Evolutionary conservation across 2,888 invertebrate genomes (phyloP).

Genomic region (Conchocele bisecta): DNA sequence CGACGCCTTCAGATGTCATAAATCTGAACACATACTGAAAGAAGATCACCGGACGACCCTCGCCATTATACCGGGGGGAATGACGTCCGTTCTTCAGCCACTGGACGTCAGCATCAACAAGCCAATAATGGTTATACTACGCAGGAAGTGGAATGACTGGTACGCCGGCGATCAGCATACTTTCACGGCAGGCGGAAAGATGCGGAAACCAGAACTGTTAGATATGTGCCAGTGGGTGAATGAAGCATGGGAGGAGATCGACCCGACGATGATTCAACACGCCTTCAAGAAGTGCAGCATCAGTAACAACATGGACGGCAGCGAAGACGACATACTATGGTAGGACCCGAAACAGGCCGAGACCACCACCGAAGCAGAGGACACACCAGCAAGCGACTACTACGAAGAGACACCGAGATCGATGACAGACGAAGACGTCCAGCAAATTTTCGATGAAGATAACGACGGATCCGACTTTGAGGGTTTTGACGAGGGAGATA

Average conservation of each 20-base stretch:
- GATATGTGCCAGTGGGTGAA: slow-evolving; percentile 15
- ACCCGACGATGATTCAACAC: background rate
- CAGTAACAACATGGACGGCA: slow-evolving; percentile 22
- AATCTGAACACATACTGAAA: background rate
- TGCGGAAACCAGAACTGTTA: slow-evolving; percentile 3
- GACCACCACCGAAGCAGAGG: too few relatives aligned
- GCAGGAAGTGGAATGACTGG: slow-evolving; percentile 3
- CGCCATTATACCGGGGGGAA: slow-evolving; percentile 32
- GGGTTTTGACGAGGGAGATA: too few relatives aligned
- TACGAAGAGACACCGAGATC: too few relatives aligned
- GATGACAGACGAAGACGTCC: too few relatives aligned
- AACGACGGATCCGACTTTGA: too few relatives aligned
- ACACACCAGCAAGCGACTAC: too few relatives aligned
- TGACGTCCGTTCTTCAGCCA: slow-evolving; percentile 23
- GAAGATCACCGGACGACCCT: background rate
- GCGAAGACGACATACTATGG: slow-evolving; percentile 15
- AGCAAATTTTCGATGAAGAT: too few relatives aligned
- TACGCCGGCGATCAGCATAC: slow-evolving; percentile 3
- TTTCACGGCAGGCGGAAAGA: background rate
- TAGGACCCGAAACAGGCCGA: too few relatives aligned
- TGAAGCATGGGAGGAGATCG: slow-evolving; percentile 18
- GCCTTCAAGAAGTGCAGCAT: slow-evolving; percentile 35
- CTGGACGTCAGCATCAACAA: slow-evolving; percentile 29
- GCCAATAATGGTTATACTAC: slow-evolving; percentile 22
- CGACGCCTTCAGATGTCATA: slow-evolving; percentile 25